phyloP scores from a whole-genome alignment of 2,113 vertebrate genomes.

The Meleagris gallopavo region DNA sequence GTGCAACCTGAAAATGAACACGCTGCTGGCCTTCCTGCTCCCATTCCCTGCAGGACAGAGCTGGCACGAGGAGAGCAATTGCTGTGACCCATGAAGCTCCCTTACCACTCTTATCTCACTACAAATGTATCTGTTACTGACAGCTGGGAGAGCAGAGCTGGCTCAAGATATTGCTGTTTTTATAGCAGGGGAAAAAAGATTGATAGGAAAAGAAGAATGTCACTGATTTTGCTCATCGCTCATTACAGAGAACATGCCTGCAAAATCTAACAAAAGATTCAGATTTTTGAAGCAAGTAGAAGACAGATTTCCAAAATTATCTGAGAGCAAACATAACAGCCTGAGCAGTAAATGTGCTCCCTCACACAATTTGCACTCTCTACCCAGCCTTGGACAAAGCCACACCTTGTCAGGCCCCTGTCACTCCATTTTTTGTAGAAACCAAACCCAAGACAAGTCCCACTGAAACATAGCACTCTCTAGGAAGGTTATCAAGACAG shows the following conservation, averaged over 20 bases:
- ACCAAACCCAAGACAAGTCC: background rate
- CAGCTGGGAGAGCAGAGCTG: background rate
- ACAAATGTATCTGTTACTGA: background rate
- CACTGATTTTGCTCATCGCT: background rate
- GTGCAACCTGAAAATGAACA: conserved; percentile 26
- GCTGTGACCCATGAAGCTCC: background rate
- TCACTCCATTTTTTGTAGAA: background rate
- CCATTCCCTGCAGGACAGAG: background rate
- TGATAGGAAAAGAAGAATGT: background rate
- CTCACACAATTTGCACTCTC: background rate
- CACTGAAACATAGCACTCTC: background rate
- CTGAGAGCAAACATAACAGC: background rate
- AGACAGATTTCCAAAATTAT: background rate
- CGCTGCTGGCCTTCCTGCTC: background rate
- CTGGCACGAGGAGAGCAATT: background rate
- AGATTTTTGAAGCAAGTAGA: background rate
- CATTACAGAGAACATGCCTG: background rate
- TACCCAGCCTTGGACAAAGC: background rate
- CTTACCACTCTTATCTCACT: background rate
- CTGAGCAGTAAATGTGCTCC: background rate
- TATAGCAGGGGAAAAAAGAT: background rate
- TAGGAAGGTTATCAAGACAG: background rate
- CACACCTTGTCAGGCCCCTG: background rate
- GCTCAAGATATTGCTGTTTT: background rate
- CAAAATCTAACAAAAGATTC: background rate